Base-by-base conservation (phyloP, 2,113 vertebrate genomes). In the Pteronura brasiliensis region DNA sequence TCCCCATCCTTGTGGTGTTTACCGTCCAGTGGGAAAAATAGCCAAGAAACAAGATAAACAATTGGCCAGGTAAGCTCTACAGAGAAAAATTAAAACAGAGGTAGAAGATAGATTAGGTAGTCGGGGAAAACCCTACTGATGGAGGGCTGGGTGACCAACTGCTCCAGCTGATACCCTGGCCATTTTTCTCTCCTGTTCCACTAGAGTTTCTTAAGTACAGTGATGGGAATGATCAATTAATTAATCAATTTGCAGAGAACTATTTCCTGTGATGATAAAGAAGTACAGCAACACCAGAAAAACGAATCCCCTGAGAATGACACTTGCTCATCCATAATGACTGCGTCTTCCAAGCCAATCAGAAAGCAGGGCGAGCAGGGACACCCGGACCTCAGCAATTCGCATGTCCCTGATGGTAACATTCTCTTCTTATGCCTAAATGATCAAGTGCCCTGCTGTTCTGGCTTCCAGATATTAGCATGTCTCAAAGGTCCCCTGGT, bases 391-490 rank as follows among this genome's bases (percentile, higher is more conserved):
- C 9, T 25, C 34, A 47, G 74, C 44, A 69, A 1, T 6, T 21
- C 42, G 0, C 10, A 8, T 12, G 29, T 44, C 59, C 31, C 23
- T 8, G 63, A 39, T 6, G 0, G 7, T 10, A 47, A 13, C 7
- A 3, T 8, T 65, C 42, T 18, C 31, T 69, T 61, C 39, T 31
- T 61, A 67, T 11, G 13, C 34, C 57, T 44, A 55, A 21, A 61
- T 29, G 42, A 36, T 47, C 31, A n/a, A 94, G 15, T 36, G 14
- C 47, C 69, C 47, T 17, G 4, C 18, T 21, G 29, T 29, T 79
- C 82, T 67, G 20, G 52, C 74, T n/a, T 61, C 79, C 71, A 74
- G 71, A 65, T 85, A 49, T 25, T 25, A 63, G n/a, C 31, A 25
- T 0, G 0, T 76, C 29, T 57, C 85, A 61, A 18, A 52, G 42